phyloP scores from a whole-genome alignment of 2,888 invertebrate genomes.

The Polymixis flavicincta region DNA sequence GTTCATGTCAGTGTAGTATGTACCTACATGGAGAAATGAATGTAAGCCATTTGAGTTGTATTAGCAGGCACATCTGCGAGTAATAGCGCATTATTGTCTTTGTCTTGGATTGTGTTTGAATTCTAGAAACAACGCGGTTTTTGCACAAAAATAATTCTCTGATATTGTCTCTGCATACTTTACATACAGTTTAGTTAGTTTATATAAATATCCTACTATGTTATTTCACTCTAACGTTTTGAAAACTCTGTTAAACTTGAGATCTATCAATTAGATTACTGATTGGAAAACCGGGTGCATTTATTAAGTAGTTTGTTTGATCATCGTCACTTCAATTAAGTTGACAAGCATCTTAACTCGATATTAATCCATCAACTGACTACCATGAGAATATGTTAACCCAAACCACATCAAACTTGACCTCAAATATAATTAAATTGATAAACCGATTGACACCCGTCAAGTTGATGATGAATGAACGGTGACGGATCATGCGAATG shows the following conservation, averaged over 20 bases:
- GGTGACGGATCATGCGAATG: constrained; percentile 50
- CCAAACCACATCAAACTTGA: constrained; percentile 47
- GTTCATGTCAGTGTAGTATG: neutral
- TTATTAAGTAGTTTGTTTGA: constrained; percentile 5
- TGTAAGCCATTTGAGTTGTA: neutral
- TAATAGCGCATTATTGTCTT: constrained; percentile 5
- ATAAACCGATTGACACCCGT: constrained; percentile 54
- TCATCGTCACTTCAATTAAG: constrained; percentile 13
- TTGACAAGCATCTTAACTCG: constrained; percentile 14
- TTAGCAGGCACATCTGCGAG: constrained; percentile 4
- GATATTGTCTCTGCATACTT: neutral
- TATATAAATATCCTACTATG: neutral
- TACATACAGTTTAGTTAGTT: neutral
- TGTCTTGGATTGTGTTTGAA: neutral
- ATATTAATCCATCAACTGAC: constrained; percentile 40
- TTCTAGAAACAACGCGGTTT: neutral
- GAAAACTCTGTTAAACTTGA: too few relatives aligned
- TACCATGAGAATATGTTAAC: constrained; percentile 41
- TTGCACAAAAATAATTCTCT: neutral
- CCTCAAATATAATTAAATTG: constrained; percentile 51
- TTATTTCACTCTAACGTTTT: neutral
- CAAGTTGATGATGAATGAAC: constrained; percentile 51
- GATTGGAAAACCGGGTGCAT: neutral
- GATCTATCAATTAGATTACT: neutral
- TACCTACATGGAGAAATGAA: neutral